A percentile compares a stretch with the other conserved stretches of the same genome.
phyloP scores from a whole-genome alignment of 2,888 invertebrate genomes.

The Autographa gamma region DNA sequence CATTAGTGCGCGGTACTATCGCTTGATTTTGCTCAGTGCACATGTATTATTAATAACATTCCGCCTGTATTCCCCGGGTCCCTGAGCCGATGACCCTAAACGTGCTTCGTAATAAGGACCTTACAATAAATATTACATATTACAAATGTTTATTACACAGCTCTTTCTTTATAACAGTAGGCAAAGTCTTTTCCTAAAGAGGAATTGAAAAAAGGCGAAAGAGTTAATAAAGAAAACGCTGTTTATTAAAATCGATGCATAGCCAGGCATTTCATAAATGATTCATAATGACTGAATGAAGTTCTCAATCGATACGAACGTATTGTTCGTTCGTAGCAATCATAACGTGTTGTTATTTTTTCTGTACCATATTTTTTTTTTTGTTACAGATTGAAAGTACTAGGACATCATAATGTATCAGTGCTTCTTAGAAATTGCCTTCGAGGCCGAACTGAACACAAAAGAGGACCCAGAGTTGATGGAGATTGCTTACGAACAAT shows the following conservation, averaged over 20 bases:
- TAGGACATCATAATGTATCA: conserved; percentile 74
- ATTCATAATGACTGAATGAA: not conserved
- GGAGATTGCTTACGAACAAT: conserved; percentile 73
- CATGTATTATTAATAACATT: conserved; percentile 8
- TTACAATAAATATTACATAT: not conserved
- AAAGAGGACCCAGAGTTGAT: conserved; percentile 77
- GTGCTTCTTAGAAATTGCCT: conserved; percentile 81
- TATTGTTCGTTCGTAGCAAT: not conserved
- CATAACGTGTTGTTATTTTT: not conserved
- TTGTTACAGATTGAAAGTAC: conserved; percentile 41
- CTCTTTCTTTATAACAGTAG: not conserved
- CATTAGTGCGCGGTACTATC: conserved; percentile 3
- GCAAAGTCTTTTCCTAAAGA: not conserved
- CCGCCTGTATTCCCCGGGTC: not conserved
- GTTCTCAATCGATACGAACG: not conserved
- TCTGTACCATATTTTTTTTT: not conserved
- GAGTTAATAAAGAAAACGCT: not conserved
- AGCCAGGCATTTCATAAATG: not conserved
- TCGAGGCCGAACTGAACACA: conserved; percentile 80
- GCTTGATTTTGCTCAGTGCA: not conserved
- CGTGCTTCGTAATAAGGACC: not conserved
- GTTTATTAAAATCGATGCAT: conserved; percentile 1
- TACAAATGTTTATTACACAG: not conserved
- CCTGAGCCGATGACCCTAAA: not conserved
- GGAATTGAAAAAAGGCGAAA: not conserved